Evolutionary conservation across 2,888 invertebrate genomes (phyloP), one percentile per base, ranked within the genome.

Genomic region (Gastrophysa polygoni): DNA sequence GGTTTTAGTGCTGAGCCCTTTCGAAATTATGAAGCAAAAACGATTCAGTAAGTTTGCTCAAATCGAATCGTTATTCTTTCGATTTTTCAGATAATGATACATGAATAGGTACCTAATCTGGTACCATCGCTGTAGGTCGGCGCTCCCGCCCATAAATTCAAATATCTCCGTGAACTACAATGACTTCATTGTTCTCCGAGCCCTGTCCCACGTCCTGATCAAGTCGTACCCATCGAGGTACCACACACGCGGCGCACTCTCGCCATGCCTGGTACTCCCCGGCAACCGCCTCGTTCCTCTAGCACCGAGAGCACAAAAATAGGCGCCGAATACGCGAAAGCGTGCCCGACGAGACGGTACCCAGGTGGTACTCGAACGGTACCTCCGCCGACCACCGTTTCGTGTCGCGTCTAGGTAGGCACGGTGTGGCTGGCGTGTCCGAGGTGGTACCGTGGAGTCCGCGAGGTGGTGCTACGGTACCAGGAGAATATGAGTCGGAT

Each of bases 381-480:
- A 46, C 61, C 48, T 21, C 50, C 50, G 51, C 17, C 16, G 47
- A 46, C 61, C 48, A 17, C 50, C 50, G 51, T 16, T 21, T 32
- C 34, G 17, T n/a, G 47, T 47, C 38, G 38, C 24, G 50, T 34
- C 38, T 50, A 56, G 58, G 24, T 63, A 58, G 59, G 59, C 60
- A 60, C 10, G 52, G 38, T 16, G 52, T 21, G 11, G 34, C 43
- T 48, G 46, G 51, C 57, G 60, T 61, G 46, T 57, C 54, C 49
- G 48, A 38, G 38, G 14, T 14, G 62, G 68, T 68, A 68, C 68
- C 67, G 61, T 54, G 59, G 16, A 49, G 38, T 38, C 2, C 38
- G 14, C 1, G 1, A 38, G 38, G 38, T 38, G 38, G 38, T 38
- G 14, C 38, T 14, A n/a, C 14, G 38, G 38, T 38, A 38, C 14